Percentiles rank a stretch among this genome's conserved stretches.
These are phyloP conservation scores for Erebia epiphron DNA, from an alignment of 2,888 invertebrate species.

Conservation along the genomic window DNA sequence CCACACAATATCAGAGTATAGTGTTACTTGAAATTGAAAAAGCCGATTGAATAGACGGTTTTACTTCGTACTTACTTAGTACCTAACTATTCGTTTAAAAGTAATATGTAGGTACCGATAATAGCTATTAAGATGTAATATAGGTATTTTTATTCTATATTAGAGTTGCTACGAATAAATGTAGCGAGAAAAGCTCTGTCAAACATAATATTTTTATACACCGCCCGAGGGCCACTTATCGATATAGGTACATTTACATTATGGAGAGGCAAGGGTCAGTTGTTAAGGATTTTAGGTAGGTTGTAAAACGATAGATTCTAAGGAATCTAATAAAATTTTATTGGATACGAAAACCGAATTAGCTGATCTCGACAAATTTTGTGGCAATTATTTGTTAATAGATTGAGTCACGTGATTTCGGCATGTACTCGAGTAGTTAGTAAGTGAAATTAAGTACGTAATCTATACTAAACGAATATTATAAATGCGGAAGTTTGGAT, in stretches of 20 bases:
- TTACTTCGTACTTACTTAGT: not conserved
- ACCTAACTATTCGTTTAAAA: not conserved
- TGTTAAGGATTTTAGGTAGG: too few relatives aligned
- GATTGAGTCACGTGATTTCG: not conserved
- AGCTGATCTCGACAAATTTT: not conserved
- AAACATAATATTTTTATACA: too few relatives aligned
- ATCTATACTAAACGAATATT: too few relatives aligned
- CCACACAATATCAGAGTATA: not conserved
- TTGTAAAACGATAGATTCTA: not conserved
- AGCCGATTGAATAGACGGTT: not conserved
- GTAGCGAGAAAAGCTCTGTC: too few relatives aligned
- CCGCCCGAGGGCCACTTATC: too few relatives aligned
- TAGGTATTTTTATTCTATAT: too few relatives aligned
- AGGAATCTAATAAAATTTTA: not conserved
- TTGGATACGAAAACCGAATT: not conserved
- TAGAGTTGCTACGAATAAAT: too few relatives aligned
- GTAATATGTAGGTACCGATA: not conserved
- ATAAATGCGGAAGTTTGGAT: too few relatives aligned
- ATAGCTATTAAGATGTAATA: not conserved
- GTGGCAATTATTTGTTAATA: not conserved
- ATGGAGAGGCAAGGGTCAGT: too few relatives aligned
- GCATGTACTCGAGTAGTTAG: too few relatives aligned
- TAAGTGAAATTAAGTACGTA: slow-evolving; percentile 14
- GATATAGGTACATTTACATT: too few relatives aligned
- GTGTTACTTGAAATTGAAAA: slow-evolving; percentile 1